phyloP scores from a whole-genome alignment of 2,113 vertebrate species.

The Excalfactoria chinensis region DNA sequence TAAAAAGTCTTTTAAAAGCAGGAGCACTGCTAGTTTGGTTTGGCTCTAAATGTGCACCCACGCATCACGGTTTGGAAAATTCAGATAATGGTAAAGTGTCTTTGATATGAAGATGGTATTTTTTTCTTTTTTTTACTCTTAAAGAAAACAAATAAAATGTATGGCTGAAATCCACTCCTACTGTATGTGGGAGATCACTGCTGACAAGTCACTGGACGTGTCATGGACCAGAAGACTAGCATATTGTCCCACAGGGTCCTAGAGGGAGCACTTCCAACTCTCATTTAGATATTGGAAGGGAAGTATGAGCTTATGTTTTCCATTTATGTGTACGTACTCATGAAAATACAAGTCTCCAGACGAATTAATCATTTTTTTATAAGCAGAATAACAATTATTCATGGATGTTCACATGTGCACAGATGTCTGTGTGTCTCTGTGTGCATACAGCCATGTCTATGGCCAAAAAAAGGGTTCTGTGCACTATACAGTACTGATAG shows the following conservation, averaged over 20 bases:
- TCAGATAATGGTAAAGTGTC: background rate
- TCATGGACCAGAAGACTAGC: background rate
- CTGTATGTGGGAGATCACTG: background rate
- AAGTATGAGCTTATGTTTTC: background rate
- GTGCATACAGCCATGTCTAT: background rate
- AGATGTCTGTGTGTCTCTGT: background rate
- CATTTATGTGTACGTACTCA: background rate
- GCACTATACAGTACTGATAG: background rate
- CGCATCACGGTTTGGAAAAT: background rate
- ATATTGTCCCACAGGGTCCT: background rate
- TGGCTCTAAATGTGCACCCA: background rate
- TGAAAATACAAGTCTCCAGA: background rate
- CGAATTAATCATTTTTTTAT: background rate
- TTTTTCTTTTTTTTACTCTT: background rate
- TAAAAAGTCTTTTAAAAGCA: background rate
- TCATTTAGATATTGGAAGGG: background rate
- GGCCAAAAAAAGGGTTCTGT: background rate
- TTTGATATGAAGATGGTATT: constrained; percentile 21
- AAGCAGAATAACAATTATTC: background rate
- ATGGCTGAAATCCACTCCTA: background rate
- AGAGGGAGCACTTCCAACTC: background rate
- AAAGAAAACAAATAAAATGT: constrained; percentile 14
- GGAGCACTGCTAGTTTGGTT: background rate
- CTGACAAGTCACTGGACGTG: background rate
- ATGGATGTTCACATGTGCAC: background rate